phyloP scores from a whole-genome alignment of 2,113 vertebrate genomes.

The Microcebus lehilahytsara region DNA sequence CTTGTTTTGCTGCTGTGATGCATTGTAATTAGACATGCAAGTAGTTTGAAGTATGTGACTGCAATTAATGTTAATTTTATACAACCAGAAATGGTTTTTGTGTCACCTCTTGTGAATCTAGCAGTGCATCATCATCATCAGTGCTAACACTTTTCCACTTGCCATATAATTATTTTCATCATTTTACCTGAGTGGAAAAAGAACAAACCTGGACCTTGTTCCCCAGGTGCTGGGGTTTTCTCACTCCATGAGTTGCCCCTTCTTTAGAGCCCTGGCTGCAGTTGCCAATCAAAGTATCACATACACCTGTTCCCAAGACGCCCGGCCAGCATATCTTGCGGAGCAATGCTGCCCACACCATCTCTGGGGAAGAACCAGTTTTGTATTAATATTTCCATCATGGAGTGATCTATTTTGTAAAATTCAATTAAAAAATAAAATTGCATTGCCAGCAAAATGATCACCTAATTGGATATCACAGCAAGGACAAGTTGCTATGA shows the following conservation, averaged over 20 bases:
- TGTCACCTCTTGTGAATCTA: not conserved
- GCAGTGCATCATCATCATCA: too few species aligned
- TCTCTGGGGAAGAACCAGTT: not conserved
- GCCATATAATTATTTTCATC: not conserved
- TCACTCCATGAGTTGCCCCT: rapidly evolving
- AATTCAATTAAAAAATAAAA: not conserved
- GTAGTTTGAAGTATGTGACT: not conserved
- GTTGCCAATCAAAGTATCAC: not conserved
- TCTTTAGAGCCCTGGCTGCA: rapidly evolving
- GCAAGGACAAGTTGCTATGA: not conserved
- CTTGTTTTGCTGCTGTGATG: not conserved
- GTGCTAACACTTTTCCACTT: not conserved
- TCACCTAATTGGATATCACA: not conserved
- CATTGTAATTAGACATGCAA: not conserved
- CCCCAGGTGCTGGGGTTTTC: not conserved
- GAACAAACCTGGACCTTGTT: not conserved
- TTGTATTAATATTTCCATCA: not conserved
- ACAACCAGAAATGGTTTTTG: not conserved
- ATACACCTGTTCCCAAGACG: not conserved
- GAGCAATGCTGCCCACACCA: not conserved
- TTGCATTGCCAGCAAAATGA: not conserved
- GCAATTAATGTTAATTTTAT: not conserved
- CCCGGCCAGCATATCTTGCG: not conserved
- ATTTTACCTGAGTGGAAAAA: not conserved
- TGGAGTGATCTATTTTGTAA: not conserved